Evolutionary conservation across 2,113 vertebrate species (phyloP), one percentile per base, ranked within the genome.

Genomic region (Paracanthobrama guichenoti): DNA sequence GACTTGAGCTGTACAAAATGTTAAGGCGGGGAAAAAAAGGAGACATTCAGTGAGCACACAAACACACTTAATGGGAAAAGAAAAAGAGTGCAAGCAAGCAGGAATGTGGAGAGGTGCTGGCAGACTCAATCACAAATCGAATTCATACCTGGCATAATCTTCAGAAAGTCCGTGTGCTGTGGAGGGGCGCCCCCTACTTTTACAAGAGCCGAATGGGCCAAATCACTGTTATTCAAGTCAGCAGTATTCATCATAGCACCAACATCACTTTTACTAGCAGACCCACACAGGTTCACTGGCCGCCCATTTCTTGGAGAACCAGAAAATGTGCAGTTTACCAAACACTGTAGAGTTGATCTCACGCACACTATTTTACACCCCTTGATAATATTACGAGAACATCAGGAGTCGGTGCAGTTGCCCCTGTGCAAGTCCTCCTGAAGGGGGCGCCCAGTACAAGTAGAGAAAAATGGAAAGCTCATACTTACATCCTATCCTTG

Each of bases 401-500:
- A 50, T 80, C 13, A 75, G 16, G 48, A 75, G 44, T 53, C 24
- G 82, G 81, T 84, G 59, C 97, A 96, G 97, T 97, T 99, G 97
- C 97, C 96, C 96, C 97, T 94, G 95, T 98, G 96, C 95, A 96
- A 97, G 97, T 96, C 97, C 96, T 97, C 96, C 93, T 96, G 95
- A 97, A 93, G 97, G 98, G 98, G 96, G 95, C 96, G 97, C 98
- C 97, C 97, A 95, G 95, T 96, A 91, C 96, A 96, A 96, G 96
- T 98, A 98, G 94, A 95, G 93, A 97, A 95, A 91, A 98, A 99
- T 97, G 95, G 94, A 96, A 97, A 97, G 96, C 96, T 98, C 96
- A 99, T 99, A 99, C 98, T 99, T 99, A 99, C 98, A 99, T 99
- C 97, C 96, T 98, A 99, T 97, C 97, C 97, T 97, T 96, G 98